Conservation (phyloP, 2,888 invertebrate genomes). For the Agapostemon virescens region DNA sequence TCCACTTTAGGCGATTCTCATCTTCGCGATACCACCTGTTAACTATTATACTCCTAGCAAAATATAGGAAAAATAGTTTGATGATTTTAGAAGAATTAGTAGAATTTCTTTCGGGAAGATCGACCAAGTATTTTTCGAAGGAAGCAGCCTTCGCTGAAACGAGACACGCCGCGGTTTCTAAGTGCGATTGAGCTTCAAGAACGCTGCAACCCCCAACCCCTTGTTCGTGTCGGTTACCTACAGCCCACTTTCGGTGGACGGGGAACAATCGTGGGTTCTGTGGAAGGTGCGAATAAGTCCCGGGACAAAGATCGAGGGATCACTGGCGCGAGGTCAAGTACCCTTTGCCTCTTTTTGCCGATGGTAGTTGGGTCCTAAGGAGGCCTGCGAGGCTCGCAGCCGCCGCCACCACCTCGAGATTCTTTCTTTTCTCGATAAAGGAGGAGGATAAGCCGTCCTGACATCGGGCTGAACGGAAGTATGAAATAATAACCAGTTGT, state of each 20-base stretch:
- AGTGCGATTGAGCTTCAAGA: too few relatives aligned
- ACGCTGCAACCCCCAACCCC: neutral
- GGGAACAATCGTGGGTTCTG: slow-evolving; percentile 41
- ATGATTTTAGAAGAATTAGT: too few relatives aligned
- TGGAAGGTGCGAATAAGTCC: slow-evolving; percentile 27
- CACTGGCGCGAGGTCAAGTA: slow-evolving; percentile 61
- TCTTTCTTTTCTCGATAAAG: slow-evolving; percentile 56
- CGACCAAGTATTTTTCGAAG: too few relatives aligned
- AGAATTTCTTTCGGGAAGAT: too few relatives aligned
- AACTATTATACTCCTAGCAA: too few relatives aligned
- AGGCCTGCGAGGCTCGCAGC: slow-evolving; percentile 33
- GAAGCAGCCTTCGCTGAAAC: too few relatives aligned
- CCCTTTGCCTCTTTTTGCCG: slow-evolving; percentile 59
- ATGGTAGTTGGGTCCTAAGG: slow-evolving; percentile 24
- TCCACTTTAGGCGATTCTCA: too few relatives aligned
- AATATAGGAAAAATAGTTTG: too few relatives aligned
- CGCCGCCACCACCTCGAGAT: slow-evolving; percentile 35
- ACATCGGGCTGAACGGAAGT: slow-evolving; percentile 70
- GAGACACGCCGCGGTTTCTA: too few relatives aligned
- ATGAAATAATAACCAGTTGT: slow-evolving; percentile 74
- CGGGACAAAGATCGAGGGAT: slow-evolving; percentile 60
- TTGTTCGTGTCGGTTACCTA: neutral
- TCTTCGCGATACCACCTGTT: too few relatives aligned
- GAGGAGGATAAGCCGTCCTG: slow-evolving; percentile 68
- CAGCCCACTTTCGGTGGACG: neutral